Conservation (phyloP, 2,113 vertebrate genomes). For the Crotalus tigris region DNA sequence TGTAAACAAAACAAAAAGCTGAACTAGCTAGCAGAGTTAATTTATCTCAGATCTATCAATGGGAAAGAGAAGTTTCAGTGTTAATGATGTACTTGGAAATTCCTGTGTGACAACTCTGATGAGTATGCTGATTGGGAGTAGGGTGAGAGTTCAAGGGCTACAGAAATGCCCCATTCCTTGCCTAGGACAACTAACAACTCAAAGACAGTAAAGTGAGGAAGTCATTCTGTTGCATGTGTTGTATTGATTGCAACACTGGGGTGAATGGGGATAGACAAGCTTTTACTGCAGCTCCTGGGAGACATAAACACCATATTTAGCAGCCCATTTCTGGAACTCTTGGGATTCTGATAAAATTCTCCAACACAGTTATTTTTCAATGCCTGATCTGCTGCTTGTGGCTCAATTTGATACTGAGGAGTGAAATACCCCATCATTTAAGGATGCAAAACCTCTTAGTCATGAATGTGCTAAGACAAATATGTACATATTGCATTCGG, state of each 20-base stretch:
- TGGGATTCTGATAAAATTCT: neutral
- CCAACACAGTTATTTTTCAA: neutral
- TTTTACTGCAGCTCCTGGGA: neutral
- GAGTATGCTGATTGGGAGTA: neutral
- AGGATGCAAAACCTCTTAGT: neutral
- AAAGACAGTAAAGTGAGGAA: neutral
- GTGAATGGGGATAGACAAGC: neutral
- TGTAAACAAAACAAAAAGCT: neutral
- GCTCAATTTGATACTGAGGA: neutral
- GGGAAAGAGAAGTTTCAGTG: neutral
- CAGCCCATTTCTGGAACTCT: neutral
- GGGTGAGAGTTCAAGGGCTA: neutral
- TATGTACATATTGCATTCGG: neutral
- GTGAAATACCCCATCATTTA: neutral
- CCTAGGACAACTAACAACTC: neutral
- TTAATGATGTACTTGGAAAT: neutral
- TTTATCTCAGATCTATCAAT: neutral
- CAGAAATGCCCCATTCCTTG: neutral
- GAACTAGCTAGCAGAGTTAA: neutral
- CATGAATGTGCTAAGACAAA: neutral
- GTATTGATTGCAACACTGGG: neutral
- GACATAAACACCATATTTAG: neutral
- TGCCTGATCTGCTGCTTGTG: neutral
- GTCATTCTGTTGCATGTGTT: neutral
- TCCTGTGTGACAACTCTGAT: neutral